A percentile compares a stretch with the other conserved stretches of the same genome.
phyloP scores from a whole-genome alignment of 2,797 vertebrate genomes.

The Thaleichthys pacificus region DNA sequence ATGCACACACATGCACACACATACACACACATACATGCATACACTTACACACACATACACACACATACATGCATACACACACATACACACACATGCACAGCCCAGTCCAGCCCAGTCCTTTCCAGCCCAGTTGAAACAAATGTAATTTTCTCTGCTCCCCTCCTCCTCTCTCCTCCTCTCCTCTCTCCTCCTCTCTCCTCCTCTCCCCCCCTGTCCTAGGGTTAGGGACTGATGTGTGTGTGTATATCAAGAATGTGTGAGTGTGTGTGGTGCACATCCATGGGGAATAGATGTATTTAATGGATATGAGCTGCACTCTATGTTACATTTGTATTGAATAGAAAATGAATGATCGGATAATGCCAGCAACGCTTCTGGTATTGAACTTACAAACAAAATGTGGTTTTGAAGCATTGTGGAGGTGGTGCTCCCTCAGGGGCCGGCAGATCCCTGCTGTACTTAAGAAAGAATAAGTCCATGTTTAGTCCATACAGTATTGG shows the following conservation, averaged over 20 bases:
- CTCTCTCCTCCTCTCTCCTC: too few relatives aligned
- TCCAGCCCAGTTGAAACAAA: not conserved
- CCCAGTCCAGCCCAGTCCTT: not conserved
- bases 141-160: too few relatives aligned
- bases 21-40: not conserved
- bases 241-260: conserved; percentile 62
- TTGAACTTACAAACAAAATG: conserved; percentile 76
- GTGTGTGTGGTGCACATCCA: conserved; percentile 48
- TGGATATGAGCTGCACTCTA: conserved; percentile 71
- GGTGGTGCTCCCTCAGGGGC: conserved; percentile 35
- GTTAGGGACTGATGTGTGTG: conserved; percentile 56
- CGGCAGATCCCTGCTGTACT: conserved; percentile 57
- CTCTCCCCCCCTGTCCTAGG: too few relatives aligned
- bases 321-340: conserved; percentile 69
- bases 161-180: too few relatives aligned
- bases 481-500: conserved; percentile 69
- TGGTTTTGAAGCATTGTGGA: conserved; percentile 71
- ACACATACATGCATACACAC: conserved; percentile 13
- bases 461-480: conserved; percentile 75
- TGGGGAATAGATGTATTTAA: conserved; percentile 66
- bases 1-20: conserved; percentile 3
- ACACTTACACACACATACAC: conserved; percentile 1
- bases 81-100: conserved; percentile 2
- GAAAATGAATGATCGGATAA: conserved; percentile 75
- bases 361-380: conserved; percentile 68